Percentiles rank a stretch among this genome's conserved stretches.
Conservation (phyloP, 2,888 invertebrate species). For the Chrysolina haemoptera region DNA sequence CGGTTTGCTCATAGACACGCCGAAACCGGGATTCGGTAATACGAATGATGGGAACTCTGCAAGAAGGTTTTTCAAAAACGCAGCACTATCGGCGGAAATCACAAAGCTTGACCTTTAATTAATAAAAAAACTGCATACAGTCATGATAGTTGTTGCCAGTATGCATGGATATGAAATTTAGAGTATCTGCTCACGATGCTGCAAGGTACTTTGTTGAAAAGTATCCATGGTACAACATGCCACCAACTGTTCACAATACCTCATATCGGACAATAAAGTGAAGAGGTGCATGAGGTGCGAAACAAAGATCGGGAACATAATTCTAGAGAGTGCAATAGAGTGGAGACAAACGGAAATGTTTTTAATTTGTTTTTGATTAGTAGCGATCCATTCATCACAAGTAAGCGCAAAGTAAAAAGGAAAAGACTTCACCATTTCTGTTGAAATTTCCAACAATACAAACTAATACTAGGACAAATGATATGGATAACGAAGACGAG, state of each 20-base stretch:
- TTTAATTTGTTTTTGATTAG: too few species aligned
- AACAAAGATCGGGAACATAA: too few species aligned
- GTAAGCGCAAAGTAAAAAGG: too few species aligned
- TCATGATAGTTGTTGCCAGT: conserved; percentile 35
- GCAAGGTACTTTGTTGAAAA: conserved; percentile 44
- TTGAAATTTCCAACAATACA: too few species aligned
- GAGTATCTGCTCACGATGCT: conserved; percentile 36
- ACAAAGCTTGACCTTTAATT: conserved; percentile 29
- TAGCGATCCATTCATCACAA: too few species aligned
- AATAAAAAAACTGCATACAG: conserved; percentile 29
- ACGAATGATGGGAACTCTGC: conserved; percentile 53
- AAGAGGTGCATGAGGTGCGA: too few species aligned
- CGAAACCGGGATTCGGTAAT: conserved; percentile 42
- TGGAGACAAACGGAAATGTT: too few species aligned
- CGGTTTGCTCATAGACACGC: background rate
- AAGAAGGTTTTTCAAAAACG: background rate
- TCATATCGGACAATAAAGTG: too few species aligned
- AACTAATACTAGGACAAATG: too few species aligned
- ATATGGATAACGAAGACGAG: too few species aligned
- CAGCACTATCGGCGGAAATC: background rate
- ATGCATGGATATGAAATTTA: conserved; percentile 7
- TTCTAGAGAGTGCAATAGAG: too few species aligned
- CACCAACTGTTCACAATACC: conserved; percentile 49
- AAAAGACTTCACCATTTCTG: too few species aligned
- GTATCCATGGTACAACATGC: conserved; percentile 54